Percentiles rank a stretch among this genome's conserved stretches.
These are phyloP conservation scores for Eurystomus glaucurus DNA, from an alignment of 2,797 vertebrate species.

Conservation along the genomic window DNA sequence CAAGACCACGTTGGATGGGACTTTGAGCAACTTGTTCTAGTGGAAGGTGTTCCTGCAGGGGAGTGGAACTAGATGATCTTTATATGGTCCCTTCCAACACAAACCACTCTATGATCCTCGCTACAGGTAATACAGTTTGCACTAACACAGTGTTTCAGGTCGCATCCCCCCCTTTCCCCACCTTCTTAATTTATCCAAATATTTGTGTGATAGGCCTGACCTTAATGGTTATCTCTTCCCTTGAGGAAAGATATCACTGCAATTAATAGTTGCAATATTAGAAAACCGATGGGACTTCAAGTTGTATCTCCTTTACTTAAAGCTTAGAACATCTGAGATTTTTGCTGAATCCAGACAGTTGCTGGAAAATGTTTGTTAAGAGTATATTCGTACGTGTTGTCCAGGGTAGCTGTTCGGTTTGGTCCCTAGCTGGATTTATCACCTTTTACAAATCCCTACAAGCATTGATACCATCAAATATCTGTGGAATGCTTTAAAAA, in stretches of 20 bases:
- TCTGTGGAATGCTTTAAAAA: not conserved
- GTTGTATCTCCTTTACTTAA: not conserved
- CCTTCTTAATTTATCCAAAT: not conserved
- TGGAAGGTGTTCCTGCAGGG: too few relatives aligned
- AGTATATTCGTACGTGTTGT: not conserved
- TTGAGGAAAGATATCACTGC: not conserved
- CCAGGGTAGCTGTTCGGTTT: not conserved
- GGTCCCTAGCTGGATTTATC: not conserved
- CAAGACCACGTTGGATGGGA: too few relatives aligned
- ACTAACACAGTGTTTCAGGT: not conserved
- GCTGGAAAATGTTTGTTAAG: not conserved
- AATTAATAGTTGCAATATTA: not conserved
- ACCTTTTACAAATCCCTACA: not conserved
- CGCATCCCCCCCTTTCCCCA: rapidly evolving
- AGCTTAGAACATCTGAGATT: not conserved
- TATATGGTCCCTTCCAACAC: too few relatives aligned
- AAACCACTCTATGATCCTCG: not conserved
- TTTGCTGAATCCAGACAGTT: not conserved
- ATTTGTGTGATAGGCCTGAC: not conserved
- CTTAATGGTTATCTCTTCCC: not conserved
- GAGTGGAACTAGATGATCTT: too few relatives aligned
- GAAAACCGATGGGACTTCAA: not conserved
- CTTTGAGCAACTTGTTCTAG: too few relatives aligned
- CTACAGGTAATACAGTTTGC: not conserved
- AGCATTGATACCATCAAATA: not conserved